Base-by-base conservation (phyloP, 2,113 vertebrate genomes). In the Erythrolamprus reginae region DNA sequence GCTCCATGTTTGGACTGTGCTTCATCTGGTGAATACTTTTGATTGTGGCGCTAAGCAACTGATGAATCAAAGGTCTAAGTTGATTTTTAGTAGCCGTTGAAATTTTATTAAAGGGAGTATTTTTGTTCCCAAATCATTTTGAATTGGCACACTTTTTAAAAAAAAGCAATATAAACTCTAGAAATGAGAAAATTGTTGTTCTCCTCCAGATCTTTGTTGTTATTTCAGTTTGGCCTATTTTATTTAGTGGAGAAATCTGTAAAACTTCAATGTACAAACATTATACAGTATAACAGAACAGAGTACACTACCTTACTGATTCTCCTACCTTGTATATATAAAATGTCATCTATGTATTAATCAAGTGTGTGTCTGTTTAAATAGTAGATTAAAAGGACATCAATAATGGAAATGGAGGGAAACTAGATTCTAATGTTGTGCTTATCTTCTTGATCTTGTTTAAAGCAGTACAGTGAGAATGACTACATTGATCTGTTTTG, bases 1-100 rank as follows among this genome's bases (percentile, higher is more conserved):
- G 0, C 88, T 53, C 51, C 2, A 61, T 48, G 21, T 93, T 86
- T 77, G n/a, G 24, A 38, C 26, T 86, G 12, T 5, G 51, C 33
- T 58, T 15, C 45, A 17, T 42, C 13, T 55, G 33, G 15, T 70
- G 86, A 87, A 56, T 82, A 83, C 83, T 93, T 93, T 93, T 89
- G 90, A 92, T 93, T 92, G 12, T 92, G 56, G 89, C 94, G 56
- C 26, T 24, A 24, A 91, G 26, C 8, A 10, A 26, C 83, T 77
- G 19, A 56, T 77, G 65, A 15, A 23, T 13, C 48, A 26, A 17
- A 61, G 84, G 90, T 26, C 58, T 89, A 52, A 82, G 52, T 84
- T 10, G 5, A 1, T 10, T 5, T 33, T 82, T 26, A 38, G 51
- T 86, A 91, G 90, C 45, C 2, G 3, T 10, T 89, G 0, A 4